Evolutionary conservation across 2,113 vertebrate species (phyloP).

Genomic region (Euleptes europaea): DNA sequence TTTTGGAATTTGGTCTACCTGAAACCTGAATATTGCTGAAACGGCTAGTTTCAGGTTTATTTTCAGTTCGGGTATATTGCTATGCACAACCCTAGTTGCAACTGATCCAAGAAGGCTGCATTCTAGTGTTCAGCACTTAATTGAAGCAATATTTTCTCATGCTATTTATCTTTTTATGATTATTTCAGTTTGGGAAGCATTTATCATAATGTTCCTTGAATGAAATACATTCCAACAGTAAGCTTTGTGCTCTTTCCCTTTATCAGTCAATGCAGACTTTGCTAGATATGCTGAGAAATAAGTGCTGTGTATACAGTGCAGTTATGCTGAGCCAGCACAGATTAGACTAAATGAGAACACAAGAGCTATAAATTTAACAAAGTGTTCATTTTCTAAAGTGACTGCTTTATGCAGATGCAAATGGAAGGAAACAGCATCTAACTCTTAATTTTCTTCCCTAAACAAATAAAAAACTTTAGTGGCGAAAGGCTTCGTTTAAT

Average conservation of each 20-base stretch:
- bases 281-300: constrained; percentile 48
- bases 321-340: constrained; percentile 73
- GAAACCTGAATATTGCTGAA: too few species aligned
- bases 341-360: constrained; percentile 74
- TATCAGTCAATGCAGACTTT: constrained; percentile 53
- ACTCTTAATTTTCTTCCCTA: constrained; percentile 55
- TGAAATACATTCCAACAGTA: constrained; percentile 37
- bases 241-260: constrained; percentile 25
- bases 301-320: constrained; percentile 32
- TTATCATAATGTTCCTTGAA: constrained; percentile 42
- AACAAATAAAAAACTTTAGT: constrained; percentile 53
- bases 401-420: constrained; percentile 75
- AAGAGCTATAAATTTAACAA: constrained; percentile 73
- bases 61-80: too few species aligned
- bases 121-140: constrained; percentile 30
- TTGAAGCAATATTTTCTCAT: constrained; percentile 27
- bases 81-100: too few species aligned
- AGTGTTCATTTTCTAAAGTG: constrained; percentile 75
- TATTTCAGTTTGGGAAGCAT: constrained; percentile 40
- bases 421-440: constrained; percentile 67
- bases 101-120: constrained; percentile 42
- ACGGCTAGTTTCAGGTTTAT: too few species aligned
- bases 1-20: too few species aligned
- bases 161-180: constrained; percentile 45
- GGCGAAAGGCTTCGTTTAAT: constrained; percentile 60